Evolutionary conservation across 2,113 vertebrate species (phyloP).

Genomic region (Rhegmatorhina hoffmannsi): DNA sequence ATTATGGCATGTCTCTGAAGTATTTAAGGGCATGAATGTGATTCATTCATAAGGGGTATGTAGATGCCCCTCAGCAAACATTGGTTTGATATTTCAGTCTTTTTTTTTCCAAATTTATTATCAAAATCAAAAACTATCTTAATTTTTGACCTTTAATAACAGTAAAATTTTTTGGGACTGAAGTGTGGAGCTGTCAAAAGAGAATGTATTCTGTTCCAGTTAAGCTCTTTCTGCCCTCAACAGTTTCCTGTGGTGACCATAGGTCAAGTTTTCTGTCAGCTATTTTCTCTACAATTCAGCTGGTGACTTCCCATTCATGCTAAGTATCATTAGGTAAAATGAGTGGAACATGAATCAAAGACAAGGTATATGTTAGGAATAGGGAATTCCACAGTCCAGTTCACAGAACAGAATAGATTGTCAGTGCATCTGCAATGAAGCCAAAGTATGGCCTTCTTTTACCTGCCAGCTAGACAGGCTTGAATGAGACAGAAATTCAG

Average conservation of each 20-base stretch:
- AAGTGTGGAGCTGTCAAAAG: neutral
- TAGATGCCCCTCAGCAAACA: neutral
- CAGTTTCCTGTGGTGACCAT: neutral
- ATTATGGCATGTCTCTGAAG: neutral
- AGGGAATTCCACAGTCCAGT: accelerated
- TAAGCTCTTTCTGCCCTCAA: neutral
- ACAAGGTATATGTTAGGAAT: neutral
- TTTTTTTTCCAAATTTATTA: neutral
- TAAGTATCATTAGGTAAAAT: neutral
- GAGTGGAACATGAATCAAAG: neutral
- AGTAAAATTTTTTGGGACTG: neutral
- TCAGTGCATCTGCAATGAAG: accelerated
- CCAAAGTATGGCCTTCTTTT: neutral
- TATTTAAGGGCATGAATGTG: neutral
- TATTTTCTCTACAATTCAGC: neutral
- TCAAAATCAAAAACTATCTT: neutral
- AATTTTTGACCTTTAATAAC: neutral
- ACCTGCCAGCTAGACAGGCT: neutral
- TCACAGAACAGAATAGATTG: neutral
- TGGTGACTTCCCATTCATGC: accelerated
- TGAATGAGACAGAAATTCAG: neutral
- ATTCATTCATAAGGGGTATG: neutral
- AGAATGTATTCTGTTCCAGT: neutral
- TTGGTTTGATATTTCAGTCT: neutral
- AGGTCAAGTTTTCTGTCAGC: neutral